A percentile compares a stretch with the other conserved stretches of the same genome.
phyloP scores from a whole-genome alignment of 2,797 vertebrate genomes.

The Stomatorhinus walkeri region DNA sequence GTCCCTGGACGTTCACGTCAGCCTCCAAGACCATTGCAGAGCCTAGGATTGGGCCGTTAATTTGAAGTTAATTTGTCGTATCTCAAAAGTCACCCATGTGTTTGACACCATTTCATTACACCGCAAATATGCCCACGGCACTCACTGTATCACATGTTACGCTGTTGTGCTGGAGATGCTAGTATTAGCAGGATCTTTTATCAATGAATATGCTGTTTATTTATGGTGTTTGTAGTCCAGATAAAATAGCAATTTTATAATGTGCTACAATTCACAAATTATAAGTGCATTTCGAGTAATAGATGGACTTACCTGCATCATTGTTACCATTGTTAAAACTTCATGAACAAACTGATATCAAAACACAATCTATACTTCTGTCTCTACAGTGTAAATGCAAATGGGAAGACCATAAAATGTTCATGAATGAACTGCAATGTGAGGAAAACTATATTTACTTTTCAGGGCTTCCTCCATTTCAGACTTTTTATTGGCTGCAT shows the following conservation, averaged over 20 bases:
- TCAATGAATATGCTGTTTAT: background rate
- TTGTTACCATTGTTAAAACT: background rate
- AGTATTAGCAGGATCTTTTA: background rate
- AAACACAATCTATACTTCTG: background rate
- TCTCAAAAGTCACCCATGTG: background rate
- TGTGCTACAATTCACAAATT: background rate
- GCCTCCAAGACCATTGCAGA: constrained; percentile 69
- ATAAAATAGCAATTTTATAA: background rate
- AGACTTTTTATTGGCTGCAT: constrained; percentile 64
- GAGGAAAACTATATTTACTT: constrained; percentile 46
- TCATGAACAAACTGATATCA: background rate
- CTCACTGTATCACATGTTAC: background rate
- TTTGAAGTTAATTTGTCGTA: background rate
- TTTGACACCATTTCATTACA: background rate
- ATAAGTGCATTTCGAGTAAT: background rate
- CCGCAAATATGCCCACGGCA: background rate
- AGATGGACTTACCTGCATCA: background rate
- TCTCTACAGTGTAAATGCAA: background rate
- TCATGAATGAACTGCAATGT: background rate
- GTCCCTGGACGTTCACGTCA: constrained; percentile 65
- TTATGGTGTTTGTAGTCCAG: background rate
- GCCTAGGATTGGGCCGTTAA: constrained; percentile 44
- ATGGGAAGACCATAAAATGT: background rate
- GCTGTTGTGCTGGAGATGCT: background rate
- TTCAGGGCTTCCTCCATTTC: constrained; percentile 61